Base-by-base conservation (phyloP, 2,797 vertebrate genomes). In the Lepilemur septentrionalis region DNA sequence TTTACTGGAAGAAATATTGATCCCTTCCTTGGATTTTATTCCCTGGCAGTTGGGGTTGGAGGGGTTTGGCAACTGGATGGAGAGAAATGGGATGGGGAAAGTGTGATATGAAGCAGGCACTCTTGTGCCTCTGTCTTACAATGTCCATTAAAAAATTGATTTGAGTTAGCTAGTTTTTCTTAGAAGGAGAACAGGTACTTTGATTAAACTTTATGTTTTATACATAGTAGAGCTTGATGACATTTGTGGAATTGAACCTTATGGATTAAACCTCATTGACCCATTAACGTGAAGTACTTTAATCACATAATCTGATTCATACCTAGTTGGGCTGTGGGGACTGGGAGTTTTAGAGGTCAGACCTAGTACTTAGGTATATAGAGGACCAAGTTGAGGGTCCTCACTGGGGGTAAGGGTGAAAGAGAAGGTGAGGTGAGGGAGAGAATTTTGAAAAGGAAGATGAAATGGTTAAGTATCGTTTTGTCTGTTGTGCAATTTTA, bases 231-330 rank as follows among this genome's bases (percentile, higher is more conserved):
- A 89, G 41, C 72, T 89, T 92, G 92, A 76, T 90, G 87, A 67
- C 87, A 61, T 93, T 92, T 81, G 52, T 92, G 76, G 70, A 89
- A 55, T 91, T 93, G 82, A 87, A 67, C 25, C 50, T 81, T 75
- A 22, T 81, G 70, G 65, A 72, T 92, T 96, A 97, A 96, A 70
- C 73, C 83, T 96, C 30, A 63, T 93, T 94, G 82, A 67, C 20
- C 30, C 38, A 41, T 79, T 92, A 96, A 41, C 67, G 48, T 65
- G 32, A 88, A 92, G 38, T 91, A 84, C 57, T 96, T 98, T 92
- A 95, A 96, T 97, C 89, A 86, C 52, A 70, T 81, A 95, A 91
- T 93, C 85, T 93, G 78, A 84, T 81, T 95, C 43, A 75, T 92
- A 73, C 11, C 86, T 95, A 67, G 63, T 86, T 75, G 48, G 38